Evolutionary conservation across 2,888 invertebrate species (phyloP).

Genomic region (Ligdia adustata): DNA sequence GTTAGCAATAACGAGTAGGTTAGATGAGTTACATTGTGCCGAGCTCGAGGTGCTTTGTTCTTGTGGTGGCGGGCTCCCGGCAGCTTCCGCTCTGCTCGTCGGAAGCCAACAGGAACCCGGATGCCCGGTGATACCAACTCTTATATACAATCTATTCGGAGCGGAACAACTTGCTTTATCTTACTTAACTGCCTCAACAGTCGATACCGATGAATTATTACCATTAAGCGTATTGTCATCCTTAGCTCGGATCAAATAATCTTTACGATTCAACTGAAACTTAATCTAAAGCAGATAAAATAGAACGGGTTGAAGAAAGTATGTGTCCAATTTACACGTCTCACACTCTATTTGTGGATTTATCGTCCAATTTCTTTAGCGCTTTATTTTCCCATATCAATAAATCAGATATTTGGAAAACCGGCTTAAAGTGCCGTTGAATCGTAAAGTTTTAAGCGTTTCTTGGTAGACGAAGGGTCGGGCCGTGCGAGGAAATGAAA

Average conservation of each 20-base stretch:
- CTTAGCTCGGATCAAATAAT: background rate
- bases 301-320: slow-evolving; percentile 1
- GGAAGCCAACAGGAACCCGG: slow-evolving; percentile 31
- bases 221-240: background rate
- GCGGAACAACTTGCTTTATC: slow-evolving; percentile 10
- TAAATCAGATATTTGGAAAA: slow-evolving; percentile 6
- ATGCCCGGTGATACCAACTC: slow-evolving; percentile 29
- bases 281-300: background rate
- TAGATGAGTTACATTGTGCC: slow-evolving; percentile 30
- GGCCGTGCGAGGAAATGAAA: slow-evolving; percentile 56
- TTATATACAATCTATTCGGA: slow-evolving; percentile 13
- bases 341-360: slow-evolving; percentile 3
- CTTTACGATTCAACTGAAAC: background rate
- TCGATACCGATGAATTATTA: slow-evolving; percentile 9
- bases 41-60: slow-evolving; percentile 46
- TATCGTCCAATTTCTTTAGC: slow-evolving; percentile 8
- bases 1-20: slow-evolving; percentile 25
- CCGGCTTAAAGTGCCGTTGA: slow-evolving; percentile 10
- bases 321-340: slow-evolving; percentile 10
- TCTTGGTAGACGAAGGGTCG: slow-evolving; percentile 43
- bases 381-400: slow-evolving; percentile 6
- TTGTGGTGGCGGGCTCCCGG: slow-evolving; percentile 38
- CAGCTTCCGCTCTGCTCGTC: slow-evolving; percentile 42
- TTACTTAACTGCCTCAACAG: background rate
- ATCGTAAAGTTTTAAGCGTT: slow-evolving; percentile 16